Evolutionary conservation across 2,888 invertebrate species (phyloP).

Genomic region (Saturnia japonica): DNA sequence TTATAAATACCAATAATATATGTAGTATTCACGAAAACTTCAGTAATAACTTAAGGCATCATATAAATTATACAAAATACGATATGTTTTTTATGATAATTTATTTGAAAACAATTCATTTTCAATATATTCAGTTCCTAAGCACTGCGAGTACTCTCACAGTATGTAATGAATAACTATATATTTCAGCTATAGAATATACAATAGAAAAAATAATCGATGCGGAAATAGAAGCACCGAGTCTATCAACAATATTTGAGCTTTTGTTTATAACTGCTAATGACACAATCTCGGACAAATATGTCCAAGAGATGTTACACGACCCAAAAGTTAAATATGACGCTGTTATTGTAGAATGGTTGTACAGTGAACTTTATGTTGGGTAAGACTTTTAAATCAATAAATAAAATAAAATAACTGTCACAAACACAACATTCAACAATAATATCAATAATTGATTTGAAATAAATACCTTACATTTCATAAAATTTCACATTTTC

Average conservation of each 20-base stretch:
- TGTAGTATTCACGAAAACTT: too few species aligned
- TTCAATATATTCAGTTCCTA: too few species aligned
- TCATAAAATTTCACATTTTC: not conserved
- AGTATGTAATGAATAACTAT: not conserved
- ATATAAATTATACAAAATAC: too few species aligned
- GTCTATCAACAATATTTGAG: not conserved
- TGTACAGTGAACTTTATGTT: conserved; percentile 12
- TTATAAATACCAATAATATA: too few species aligned
- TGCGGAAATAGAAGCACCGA: not conserved
- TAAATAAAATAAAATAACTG: too few species aligned
- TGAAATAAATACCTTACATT: not conserved
- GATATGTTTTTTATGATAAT: too few species aligned
- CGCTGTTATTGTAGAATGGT: conserved; percentile 4
- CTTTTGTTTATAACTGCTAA: not conserved
- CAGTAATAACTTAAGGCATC: too few species aligned
- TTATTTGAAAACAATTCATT: too few species aligned
- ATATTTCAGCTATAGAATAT: not conserved
- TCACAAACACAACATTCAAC: too few species aligned
- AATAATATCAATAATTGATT: too few species aligned
- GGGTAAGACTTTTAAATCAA: not conserved
- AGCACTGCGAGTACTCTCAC: too few species aligned
- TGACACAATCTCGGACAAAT: not conserved
- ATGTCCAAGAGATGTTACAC: conserved; percentile 1
- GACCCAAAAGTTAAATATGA: conserved; percentile 8
- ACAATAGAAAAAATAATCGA: conserved; percentile 1